These are phyloP conservation scores for Chelonus insularis DNA, from an alignment of 1,140 invertebrate genomes.

Conservation along the genomic window DNA sequence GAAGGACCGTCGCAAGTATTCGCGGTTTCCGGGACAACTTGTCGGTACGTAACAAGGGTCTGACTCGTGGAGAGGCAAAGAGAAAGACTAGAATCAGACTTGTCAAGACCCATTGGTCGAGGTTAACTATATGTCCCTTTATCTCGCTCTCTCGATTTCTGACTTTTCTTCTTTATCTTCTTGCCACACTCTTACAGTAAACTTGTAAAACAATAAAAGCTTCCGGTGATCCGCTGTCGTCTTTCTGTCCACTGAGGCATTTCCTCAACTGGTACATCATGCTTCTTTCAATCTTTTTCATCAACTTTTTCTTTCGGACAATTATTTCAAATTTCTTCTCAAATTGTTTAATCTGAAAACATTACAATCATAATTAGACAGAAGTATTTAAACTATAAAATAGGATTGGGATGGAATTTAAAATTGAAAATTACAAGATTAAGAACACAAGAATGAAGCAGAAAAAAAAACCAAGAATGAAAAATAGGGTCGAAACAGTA, in stretches of 20 bases:
- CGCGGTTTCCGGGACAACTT: constrained; percentile 28
- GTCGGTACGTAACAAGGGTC: constrained; percentile 22
- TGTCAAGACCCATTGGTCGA: constrained; percentile 29
- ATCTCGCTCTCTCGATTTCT: neutral
- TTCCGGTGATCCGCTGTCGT: constrained; percentile 44
- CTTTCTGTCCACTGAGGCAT: constrained; percentile 30
- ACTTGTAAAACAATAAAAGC: constrained; percentile 61
- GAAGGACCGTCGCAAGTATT: constrained; percentile 23
- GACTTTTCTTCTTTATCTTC: neutral
- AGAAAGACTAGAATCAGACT: constrained; percentile 14
- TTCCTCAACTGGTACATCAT: constrained; percentile 40
- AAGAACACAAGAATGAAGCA: neutral
- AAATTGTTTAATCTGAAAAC: no score
- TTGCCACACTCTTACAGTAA: constrained; percentile 38
- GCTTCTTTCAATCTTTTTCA: neutral
- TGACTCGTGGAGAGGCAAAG: constrained; percentile 15
- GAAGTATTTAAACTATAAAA: no score
- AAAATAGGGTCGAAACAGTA: constrained; percentile 7
- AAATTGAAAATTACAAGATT: neutral
- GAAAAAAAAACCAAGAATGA: neutral
- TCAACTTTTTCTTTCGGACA: neutral
- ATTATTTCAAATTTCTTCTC: neutral
- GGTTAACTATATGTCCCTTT: neutral
- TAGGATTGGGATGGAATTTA: no score
- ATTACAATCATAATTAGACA: no score